A percentile compares a stretch with the other conserved stretches of the same genome.
Evolutionary conservation across 2,888 invertebrate genomes (phyloP).

Genomic region (Crematogaster levior): DNA sequence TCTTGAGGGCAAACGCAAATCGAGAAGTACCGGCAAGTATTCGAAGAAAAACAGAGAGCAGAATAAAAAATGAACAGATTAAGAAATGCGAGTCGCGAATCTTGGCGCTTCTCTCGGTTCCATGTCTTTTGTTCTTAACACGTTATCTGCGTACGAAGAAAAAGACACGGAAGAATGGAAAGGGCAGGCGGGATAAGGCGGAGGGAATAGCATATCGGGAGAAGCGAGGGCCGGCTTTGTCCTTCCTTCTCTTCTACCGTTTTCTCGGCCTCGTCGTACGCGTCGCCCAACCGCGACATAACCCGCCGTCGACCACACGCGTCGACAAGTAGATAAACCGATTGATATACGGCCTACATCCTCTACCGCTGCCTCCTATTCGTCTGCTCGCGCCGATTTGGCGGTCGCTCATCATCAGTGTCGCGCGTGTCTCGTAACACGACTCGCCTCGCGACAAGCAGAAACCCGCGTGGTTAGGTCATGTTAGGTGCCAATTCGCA

Average conservation of each 20-base stretch:
- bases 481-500: slow-evolving; percentile 32
- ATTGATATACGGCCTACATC: slow-evolving; percentile 84
- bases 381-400: slow-evolving; percentile 68
- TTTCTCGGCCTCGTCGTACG: slow-evolving; percentile 65
- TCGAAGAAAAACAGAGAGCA: background rate
- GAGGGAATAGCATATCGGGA: slow-evolving; percentile 78
- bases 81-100: slow-evolving; percentile 6
- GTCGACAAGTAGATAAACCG: slow-evolving; percentile 85
- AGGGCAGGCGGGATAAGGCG: slow-evolving; percentile 14
- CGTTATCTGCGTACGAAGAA: slow-evolving; percentile 39
- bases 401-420: slow-evolving; percentile 67
- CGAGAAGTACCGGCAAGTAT: background rate
- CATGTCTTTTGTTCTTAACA: slow-evolving; percentile 77
- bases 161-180: slow-evolving; percentile 53
- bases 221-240: slow-evolving; percentile 73
- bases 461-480: slow-evolving; percentile 19
- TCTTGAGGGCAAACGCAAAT: background rate
- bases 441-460: slow-evolving; percentile 24
- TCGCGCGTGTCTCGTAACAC: slow-evolving; percentile 36
- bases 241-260: slow-evolving; percentile 60
- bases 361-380: slow-evolving; percentile 67
- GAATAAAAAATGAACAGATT: background rate
- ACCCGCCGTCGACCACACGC: slow-evolving; percentile 84
- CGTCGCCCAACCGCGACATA: slow-evolving; percentile 76
- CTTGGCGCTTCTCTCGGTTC: slow-evolving; percentile 52